A percentile compares a stretch with the other conserved stretches of the same genome.
Conservation (phyloP, 1,140 invertebrate species). For the Drepana arcuata region DNA sequence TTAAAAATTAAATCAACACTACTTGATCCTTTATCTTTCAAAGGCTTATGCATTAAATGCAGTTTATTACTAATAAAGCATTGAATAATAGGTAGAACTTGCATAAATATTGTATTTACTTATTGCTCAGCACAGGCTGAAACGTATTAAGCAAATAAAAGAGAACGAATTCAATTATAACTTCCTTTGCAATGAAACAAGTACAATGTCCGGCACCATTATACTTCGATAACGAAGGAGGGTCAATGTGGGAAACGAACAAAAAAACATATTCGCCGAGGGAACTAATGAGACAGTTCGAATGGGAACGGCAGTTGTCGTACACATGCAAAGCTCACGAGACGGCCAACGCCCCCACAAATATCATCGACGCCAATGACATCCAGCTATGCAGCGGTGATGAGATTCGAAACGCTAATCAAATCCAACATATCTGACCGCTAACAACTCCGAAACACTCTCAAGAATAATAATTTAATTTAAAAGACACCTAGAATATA, state of each 20-base stretch:
- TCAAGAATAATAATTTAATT: constrained; percentile 7
- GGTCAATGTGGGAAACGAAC: constrained; percentile 34
- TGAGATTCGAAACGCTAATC: constrained; percentile 34
- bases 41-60: no score
- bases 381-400: no score
- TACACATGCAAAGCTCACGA: constrained; percentile 36
- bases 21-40: no score
- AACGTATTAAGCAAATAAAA: constrained; percentile 9
- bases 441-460: constrained; percentile 4
- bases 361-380: constrained; percentile 31
- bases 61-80: no score
- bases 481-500: constrained; percentile 3
- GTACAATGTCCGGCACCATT: constrained; percentile 24
- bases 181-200: constrained; percentile 27
- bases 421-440: constrained; percentile 3
- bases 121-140: not conserved
- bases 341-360: constrained; percentile 48
- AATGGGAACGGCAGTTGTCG: constrained; percentile 30
- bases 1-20: no score
- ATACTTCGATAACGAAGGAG: constrained; percentile 29
- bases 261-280: constrained; percentile 39
- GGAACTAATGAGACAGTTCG: constrained; percentile 50
- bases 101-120: no score
- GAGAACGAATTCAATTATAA: constrained; percentile 18
- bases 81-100: no score